Percentiles rank a stretch among this genome's conserved stretches.
These are phyloP conservation scores for Melanotaenia nigrans DNA, from an alignment of 2,797 vertebrate genomes.

Conservation along the genomic window DNA sequence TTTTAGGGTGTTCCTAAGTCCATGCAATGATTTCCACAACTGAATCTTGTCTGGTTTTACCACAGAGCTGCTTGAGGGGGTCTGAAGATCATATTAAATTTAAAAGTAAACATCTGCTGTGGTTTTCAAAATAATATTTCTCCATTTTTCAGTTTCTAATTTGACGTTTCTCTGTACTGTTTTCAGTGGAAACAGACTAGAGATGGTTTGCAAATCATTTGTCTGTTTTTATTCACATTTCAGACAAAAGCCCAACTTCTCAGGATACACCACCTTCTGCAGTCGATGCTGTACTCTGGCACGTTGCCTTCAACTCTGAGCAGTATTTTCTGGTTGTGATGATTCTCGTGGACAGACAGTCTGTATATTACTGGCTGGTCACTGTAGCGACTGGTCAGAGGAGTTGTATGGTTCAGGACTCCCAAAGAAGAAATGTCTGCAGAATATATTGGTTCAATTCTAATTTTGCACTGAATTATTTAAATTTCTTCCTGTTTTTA, in stretches of 20 bases:
- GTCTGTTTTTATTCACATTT: neutral
- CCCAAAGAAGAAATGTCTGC: slow-evolving; percentile 78
- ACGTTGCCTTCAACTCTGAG: slow-evolving; percentile 73
- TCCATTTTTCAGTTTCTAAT: neutral
- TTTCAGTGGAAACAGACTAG: neutral
- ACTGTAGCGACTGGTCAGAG: slow-evolving; percentile 39
- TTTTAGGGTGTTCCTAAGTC: neutral
- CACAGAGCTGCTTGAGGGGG: neutral
- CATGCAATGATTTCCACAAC: neutral
- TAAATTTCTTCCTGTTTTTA: neutral
- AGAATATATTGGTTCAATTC: slow-evolving; percentile 6
- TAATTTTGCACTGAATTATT: neutral
- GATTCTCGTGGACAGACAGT: slow-evolving; percentile 63
- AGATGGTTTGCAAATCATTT: neutral
- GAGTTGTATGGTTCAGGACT: slow-evolving; percentile 74
- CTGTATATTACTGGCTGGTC: slow-evolving; percentile 32
- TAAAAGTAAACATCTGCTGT: neutral
- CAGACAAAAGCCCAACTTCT: neutral
- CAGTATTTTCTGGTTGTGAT: slow-evolving; percentile 71
- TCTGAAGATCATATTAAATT: neutral
- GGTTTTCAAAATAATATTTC: neutral
- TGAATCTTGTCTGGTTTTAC: neutral
- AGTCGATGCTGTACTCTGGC: slow-evolving; percentile 67
- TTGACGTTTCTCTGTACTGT: neutral
- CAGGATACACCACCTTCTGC: slow-evolving; percentile 69